Conservation (phyloP, 2,888 invertebrate species). For the Halictus quadricinctus region DNA sequence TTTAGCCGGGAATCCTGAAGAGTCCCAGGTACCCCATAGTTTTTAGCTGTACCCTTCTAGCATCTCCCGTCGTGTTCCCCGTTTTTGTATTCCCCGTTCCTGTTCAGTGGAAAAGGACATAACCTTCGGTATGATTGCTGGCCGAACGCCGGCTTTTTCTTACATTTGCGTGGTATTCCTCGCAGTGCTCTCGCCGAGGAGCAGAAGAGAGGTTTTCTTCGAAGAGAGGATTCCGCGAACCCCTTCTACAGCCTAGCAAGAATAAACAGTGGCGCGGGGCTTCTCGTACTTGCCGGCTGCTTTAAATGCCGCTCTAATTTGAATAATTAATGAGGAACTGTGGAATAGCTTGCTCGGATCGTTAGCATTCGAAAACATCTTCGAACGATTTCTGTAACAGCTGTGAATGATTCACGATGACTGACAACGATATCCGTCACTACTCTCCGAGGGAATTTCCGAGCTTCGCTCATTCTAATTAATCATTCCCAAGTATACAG, state of each 20-base stretch:
- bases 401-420: constrained; percentile 6
- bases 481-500: background rate
- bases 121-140: constrained; percentile 62
- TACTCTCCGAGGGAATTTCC: background rate
- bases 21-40: constrained; percentile 16
- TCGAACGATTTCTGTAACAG: constrained; percentile 14
- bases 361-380: constrained; percentile 17
- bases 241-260: constrained; percentile 36
- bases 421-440: background rate
- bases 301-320: constrained; percentile 33
- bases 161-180: constrained; percentile 48
- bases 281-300: background rate
- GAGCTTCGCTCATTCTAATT: background rate
- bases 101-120: constrained; percentile 56
- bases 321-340: constrained; percentile 39
- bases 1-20: constrained; percentile 35
- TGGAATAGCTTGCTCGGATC: constrained; percentile 7
- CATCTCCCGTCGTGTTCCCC: constrained; percentile 37
- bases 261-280: constrained; percentile 19
- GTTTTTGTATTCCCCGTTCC: constrained; percentile 52
- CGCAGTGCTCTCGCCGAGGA: constrained; percentile 11
- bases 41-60: constrained; percentile 40
- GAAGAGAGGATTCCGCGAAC: constrained; percentile 58
- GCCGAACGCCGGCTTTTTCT: constrained; percentile 61
- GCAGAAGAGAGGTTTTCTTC: constrained; percentile 58